These are phyloP conservation scores for Clytia hemisphaerica DNA, from an alignment of 30 jellyfish, hydroid and myxozoan genomes.

Conservation along the genomic window DNA sequence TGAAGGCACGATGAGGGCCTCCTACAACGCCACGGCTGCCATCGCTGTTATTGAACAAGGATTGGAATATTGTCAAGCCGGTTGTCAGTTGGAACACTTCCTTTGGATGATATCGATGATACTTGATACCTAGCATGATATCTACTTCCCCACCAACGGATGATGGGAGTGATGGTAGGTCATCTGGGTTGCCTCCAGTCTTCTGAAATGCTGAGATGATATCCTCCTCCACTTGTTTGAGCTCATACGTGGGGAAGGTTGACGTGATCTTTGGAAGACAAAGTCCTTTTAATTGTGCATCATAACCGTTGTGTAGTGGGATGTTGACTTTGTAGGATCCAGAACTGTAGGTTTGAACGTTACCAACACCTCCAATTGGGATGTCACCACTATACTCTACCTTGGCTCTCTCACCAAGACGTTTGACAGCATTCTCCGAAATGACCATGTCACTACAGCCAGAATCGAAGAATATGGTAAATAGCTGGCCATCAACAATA, in stretches of 20 bases:
- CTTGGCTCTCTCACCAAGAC: conserved; percentile 9
- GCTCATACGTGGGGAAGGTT: not conserved
- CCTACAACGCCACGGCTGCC: conserved; percentile 8
- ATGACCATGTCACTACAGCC: conserved; percentile 16
- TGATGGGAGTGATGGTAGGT: not conserved
- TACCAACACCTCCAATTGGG: conserved; percentile 9
- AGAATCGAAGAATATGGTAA: conserved; percentile 1
- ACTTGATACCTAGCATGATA: not conserved
- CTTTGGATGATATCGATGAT: not conserved
- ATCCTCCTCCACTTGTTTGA: not conserved
- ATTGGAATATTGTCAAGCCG: not conserved
- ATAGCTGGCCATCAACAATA: conserved; percentile 6
- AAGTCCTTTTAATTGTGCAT: not conserved
- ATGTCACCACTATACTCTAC: not conserved
- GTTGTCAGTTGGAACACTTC: not conserved
- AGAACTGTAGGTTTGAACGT: not conserved
- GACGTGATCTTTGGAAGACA: not conserved
- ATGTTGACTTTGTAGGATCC: not conserved
- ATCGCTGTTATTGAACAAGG: not conserved
- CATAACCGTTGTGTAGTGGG: not conserved
- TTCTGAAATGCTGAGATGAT: not conserved
- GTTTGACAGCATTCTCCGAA: conserved; percentile 11
- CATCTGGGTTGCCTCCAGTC: not conserved
- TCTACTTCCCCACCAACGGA: not conserved
- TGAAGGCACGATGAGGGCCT: not conserved